These are phyloP conservation scores for Actenoides lindsayi DNA, from an alignment of 2,113 vertebrate genomes.

Conservation along the genomic window DNA sequence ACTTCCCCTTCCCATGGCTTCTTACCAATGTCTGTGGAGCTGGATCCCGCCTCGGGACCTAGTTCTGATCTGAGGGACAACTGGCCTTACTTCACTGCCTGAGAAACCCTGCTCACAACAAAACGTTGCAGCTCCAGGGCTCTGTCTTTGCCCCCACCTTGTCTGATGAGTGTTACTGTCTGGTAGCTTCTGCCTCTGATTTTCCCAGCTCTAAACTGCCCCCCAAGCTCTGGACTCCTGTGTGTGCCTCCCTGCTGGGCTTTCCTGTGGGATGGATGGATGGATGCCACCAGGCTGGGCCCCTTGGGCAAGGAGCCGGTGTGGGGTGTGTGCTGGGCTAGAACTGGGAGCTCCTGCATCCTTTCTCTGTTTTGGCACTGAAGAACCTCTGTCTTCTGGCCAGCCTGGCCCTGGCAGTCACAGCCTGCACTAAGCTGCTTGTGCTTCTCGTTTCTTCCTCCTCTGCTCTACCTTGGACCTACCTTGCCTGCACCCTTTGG, in stretches of 20 bases:
- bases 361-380: not conserved
- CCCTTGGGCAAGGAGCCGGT: fast-evolving
- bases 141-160: not conserved
- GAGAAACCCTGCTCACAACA: not conserved
- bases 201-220: not conserved
- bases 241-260: not conserved
- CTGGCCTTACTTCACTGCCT: not conserved
- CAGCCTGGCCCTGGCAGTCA: not conserved
- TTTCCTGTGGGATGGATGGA: not conserved
- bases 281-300: not conserved
- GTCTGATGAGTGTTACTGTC: not conserved
- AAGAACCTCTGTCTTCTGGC: not conserved
- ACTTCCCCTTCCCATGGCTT: not conserved
- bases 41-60: not conserved
- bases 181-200: not conserved
- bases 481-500: not conserved
- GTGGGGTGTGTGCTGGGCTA: not conserved
- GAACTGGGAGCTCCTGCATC: not conserved
- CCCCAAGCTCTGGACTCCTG: not conserved
- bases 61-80: not conserved
- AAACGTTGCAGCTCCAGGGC: not conserved
- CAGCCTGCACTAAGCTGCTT: not conserved
- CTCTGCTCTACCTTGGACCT: not conserved
- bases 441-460: not conserved
- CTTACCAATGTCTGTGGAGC: not conserved